Evolutionary conservation across 2,797 vertebrate species (phyloP), one percentile per base, ranked within the genome.

Genomic region (Chelon labrosus): DNA sequence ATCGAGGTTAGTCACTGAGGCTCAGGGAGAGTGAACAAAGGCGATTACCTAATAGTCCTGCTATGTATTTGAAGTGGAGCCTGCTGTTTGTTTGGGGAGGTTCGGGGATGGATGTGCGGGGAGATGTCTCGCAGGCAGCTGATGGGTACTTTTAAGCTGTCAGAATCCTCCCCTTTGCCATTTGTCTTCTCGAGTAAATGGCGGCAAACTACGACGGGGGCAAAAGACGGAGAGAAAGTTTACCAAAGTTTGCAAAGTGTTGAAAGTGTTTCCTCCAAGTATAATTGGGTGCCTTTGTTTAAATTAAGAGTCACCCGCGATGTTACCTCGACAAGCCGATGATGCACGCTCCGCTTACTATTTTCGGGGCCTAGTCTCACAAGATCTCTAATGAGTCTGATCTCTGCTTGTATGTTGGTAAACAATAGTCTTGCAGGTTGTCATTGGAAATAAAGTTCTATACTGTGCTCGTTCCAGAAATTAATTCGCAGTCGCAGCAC

Each of bases 11-110:
- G 89, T 91, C 91, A 91, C 86, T 61, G 25, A 88, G 80, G 87
- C 87, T 90, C 74, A 80, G 88, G 68, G 90, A 92, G 91, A 89
- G 91, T 84, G 88, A 93, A 93, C 91, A 94, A 93, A 95, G 89
- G 93, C 92, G 94, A 96, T 96, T 96, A 95, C 92, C 95, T 96
- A 95, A 96, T 94, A 95, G 93, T 95, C 92, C 94, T 93, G 94
- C 93, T 96, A 96, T 95, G 95, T 88, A 94, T 95, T 95, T 96
- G 94, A 97, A 96, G 94, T 93, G 84, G 80, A 93, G 93, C 91
- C 92, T 93, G 91, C 88, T 95, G 89, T 96, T 97, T 96, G 94
- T 97, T 96, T 96, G 92, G 93, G 92, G 88, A 94, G 88, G 91
- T 92, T 86, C 89, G 79, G 89, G 64, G 82, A 90, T 94, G 92